Evolutionary conservation across 2,797 vertebrate genomes (phyloP).

Genomic region (Numenius phaeopus): DNA sequence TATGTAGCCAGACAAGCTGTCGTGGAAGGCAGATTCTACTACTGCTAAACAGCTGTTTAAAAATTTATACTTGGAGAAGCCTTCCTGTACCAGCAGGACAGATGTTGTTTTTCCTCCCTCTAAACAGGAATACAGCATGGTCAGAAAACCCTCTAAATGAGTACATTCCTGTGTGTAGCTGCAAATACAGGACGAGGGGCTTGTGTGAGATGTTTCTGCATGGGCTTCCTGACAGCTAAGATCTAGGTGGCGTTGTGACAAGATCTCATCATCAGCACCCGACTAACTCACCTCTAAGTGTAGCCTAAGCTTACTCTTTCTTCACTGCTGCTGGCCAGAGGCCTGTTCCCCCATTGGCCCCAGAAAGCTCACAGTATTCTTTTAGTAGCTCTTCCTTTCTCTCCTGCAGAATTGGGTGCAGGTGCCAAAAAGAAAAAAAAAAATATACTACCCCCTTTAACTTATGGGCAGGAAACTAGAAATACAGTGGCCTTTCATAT

Average conservation of each 20-base stretch:
- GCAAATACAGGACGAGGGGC: not conserved
- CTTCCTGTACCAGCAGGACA: not conserved
- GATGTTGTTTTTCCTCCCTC: not conserved
- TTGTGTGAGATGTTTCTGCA: not conserved
- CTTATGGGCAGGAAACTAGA: not conserved
- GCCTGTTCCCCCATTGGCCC: not conserved
- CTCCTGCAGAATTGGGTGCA: not conserved
- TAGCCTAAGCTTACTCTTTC: not conserved
- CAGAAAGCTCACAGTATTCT: not conserved
- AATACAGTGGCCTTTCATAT: not conserved
- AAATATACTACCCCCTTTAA: not conserved
- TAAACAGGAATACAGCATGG: not conserved
- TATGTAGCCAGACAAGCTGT: not conserved
- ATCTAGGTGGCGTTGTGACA: not conserved
- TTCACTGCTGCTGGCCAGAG: not conserved
- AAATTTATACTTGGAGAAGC: not conserved
- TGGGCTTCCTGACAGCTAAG: not conserved
- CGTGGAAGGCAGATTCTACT: not conserved
- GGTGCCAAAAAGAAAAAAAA: not conserved
- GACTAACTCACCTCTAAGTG: not conserved
- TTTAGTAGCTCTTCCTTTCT: not conserved
- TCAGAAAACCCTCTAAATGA: not conserved
- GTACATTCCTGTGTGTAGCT: rapidly evolving
- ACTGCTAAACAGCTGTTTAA: not conserved
- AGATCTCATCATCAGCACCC: not conserved